A percentile compares a stretch with the other conserved stretches of the same genome.
These are phyloP conservation scores for Pipistrellus pygmaeus DNA, from an alignment of 2,797 vertebrate species.

Conservation along the genomic window DNA sequence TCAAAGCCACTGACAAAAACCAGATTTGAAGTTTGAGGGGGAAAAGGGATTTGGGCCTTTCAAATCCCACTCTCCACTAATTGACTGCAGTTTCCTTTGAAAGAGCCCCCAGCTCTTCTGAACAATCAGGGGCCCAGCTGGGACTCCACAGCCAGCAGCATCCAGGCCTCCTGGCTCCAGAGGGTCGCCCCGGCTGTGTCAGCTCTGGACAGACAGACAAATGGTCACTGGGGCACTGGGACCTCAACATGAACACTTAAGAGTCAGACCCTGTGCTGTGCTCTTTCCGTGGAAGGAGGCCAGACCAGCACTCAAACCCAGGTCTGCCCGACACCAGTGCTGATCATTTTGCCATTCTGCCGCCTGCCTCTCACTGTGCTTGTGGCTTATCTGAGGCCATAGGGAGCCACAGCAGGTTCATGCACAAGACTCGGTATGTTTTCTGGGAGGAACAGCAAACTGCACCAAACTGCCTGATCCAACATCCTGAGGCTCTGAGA, in stretches of 20 bases:
- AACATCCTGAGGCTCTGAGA: not conserved
- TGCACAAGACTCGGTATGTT: not conserved
- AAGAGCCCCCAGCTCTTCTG: constrained; percentile 75
- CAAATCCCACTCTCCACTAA: constrained; percentile 83
- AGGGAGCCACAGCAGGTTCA: constrained; percentile 14
- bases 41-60: constrained; percentile 78
- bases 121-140: constrained; percentile 73
- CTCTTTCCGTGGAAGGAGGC: not conserved
- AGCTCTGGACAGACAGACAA: not conserved
- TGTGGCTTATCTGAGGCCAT: not conserved
- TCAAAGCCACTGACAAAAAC: constrained; percentile 82
- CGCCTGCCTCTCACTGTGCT: not conserved
- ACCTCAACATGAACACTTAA: not conserved
- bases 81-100: constrained; percentile 74
- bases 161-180: constrained; percentile 73
- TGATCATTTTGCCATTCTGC: not conserved
- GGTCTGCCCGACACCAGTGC: not conserved
- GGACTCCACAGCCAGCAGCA: constrained; percentile 1
- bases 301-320: not conserved
- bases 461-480: not conserved
- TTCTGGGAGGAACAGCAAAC: not conserved
- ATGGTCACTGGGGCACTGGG: not conserved
- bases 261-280: not conserved
- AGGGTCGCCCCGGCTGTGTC: not conserved
- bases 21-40: constrained; percentile 77